phyloP scores from a whole-genome alignment of 2,113 vertebrate genomes.

The Morone chrysops region DNA sequence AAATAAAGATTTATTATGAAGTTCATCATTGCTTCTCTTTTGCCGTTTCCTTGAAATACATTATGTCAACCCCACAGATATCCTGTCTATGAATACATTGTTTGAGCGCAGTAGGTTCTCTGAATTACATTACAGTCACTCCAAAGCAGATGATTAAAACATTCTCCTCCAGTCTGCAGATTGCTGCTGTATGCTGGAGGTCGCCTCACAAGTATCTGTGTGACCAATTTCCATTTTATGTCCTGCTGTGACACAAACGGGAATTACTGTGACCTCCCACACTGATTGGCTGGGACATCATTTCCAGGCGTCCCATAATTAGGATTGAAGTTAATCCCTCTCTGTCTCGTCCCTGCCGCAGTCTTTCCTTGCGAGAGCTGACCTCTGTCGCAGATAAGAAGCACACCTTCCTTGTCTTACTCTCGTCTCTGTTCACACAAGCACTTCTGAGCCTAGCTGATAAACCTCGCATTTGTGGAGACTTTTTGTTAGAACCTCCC shows the following conservation, averaged over 20 bases:
- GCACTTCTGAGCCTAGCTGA: slow-evolving; percentile 66
- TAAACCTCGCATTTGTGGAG: slow-evolving; percentile 63
- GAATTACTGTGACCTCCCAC: slow-evolving; percentile 78
- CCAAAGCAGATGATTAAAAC: slow-evolving; percentile 66
- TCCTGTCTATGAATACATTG: slow-evolving; percentile 38
- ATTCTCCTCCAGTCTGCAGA: slow-evolving; percentile 58
- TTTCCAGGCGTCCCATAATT: slow-evolving; percentile 75
- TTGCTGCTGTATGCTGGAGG: slow-evolving; percentile 48
- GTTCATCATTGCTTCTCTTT: neutral
- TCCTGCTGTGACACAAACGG: slow-evolving; percentile 60
- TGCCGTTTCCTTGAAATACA: slow-evolving; percentile 9
- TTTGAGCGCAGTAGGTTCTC: slow-evolving; percentile 18
- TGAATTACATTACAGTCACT: slow-evolving; percentile 52
- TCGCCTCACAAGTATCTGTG: slow-evolving; percentile 39
- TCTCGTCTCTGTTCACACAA: slow-evolving; percentile 27
- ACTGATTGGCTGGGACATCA: slow-evolving; percentile 78
- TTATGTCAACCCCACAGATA: neutral
- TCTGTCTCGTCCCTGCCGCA: slow-evolving; percentile 72
- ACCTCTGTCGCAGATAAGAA: slow-evolving; percentile 82
- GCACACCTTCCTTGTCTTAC: slow-evolving; percentile 69
- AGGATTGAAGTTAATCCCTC: slow-evolving; percentile 80
- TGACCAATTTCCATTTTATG: slow-evolving; percentile 70
- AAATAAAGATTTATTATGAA: neutral
- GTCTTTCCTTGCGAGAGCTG: slow-evolving; percentile 73
- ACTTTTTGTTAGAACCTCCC: slow-evolving; percentile 53